phyloP scores from a whole-genome alignment of 2,113 vertebrate genomes.

The Chinchilla lanigera region DNA sequence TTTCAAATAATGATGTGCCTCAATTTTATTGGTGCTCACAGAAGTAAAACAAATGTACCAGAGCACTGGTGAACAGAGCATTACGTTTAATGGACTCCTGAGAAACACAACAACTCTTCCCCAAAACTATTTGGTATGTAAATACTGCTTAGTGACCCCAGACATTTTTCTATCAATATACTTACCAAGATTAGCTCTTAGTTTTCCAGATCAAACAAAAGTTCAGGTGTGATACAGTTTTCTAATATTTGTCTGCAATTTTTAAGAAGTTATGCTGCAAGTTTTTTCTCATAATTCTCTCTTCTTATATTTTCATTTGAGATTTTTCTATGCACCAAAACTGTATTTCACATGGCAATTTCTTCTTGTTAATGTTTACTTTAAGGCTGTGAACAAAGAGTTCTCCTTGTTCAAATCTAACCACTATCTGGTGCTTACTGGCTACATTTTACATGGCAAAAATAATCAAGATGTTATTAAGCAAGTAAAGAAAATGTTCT shows the following conservation, averaged over 20 bases:
- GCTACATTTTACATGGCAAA: background rate
- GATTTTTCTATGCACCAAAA: background rate
- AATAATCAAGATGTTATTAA: conserved; percentile 23
- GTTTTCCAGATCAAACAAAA: conserved; percentile 42
- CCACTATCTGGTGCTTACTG: background rate
- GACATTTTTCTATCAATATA: conserved; percentile 27
- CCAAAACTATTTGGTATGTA: background rate
- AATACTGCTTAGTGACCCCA: background rate
- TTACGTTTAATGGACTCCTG: conserved; percentile 11
- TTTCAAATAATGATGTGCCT: background rate
- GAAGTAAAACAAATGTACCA: background rate
- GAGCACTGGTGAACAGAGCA: background rate
- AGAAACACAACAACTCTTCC: background rate
- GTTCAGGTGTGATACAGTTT: background rate
- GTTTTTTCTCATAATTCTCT: background rate
- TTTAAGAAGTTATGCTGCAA: background rate
- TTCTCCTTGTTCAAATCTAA: background rate
- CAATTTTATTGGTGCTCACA: background rate
- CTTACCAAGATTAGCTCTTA: conserved; percentile 27
- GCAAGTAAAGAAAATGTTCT: conserved; percentile 40
- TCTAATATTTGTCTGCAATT: conserved; percentile 20
- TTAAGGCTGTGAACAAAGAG: background rate
- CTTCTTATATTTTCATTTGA: conserved; percentile 13
- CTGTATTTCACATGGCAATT: background rate
- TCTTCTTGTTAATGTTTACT: conserved; percentile 35